phyloP scores from a whole-genome alignment of 2,113 vertebrate genomes.

The Albula glossodonta region DNA sequence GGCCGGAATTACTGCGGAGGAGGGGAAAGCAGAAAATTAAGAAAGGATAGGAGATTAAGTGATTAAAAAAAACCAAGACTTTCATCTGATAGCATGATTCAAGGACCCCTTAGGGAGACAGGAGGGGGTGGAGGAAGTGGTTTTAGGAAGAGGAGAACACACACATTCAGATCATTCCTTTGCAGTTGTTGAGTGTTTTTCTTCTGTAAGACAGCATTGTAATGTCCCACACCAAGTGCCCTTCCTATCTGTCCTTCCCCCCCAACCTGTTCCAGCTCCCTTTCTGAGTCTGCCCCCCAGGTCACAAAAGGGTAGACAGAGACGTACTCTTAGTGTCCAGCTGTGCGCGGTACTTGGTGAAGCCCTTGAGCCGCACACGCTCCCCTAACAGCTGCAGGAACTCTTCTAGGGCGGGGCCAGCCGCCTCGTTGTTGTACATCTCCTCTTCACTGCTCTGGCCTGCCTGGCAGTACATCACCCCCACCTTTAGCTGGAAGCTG shows the following conservation, averaged over 20 bases:
- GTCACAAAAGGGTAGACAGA: not conserved
- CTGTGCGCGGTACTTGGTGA: slow-evolving; percentile 92
- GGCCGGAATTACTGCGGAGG: not conserved
- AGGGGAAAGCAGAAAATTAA: not conserved
- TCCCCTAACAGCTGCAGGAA: slow-evolving; percentile 93
- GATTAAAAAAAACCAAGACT: not conserved
- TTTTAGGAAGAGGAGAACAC: not conserved
- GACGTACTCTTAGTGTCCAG: slow-evolving; percentile 92
- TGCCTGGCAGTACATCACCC: slow-evolving; percentile 92
- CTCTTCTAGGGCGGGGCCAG: slow-evolving; percentile 88
- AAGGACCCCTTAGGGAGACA: not conserved
- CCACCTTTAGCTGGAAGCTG: slow-evolving; percentile 94
- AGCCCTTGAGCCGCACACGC: slow-evolving; percentile 89
- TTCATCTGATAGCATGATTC: not conserved
- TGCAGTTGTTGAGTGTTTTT: not conserved
- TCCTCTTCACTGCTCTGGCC: slow-evolving; percentile 93
- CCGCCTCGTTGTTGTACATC: slow-evolving; percentile 95
- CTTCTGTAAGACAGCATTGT: not conserved
- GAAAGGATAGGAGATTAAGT: not conserved
- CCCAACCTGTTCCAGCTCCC: not conserved
- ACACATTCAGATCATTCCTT: not conserved
- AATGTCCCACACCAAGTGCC: not conserved
- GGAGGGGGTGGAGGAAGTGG: not conserved
- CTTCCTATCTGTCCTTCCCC: not conserved
- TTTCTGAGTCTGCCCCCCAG: not conserved